Base-by-base conservation (phyloP, 2,888 invertebrate genomes). In the Lasioglossum zephyrum region DNA sequence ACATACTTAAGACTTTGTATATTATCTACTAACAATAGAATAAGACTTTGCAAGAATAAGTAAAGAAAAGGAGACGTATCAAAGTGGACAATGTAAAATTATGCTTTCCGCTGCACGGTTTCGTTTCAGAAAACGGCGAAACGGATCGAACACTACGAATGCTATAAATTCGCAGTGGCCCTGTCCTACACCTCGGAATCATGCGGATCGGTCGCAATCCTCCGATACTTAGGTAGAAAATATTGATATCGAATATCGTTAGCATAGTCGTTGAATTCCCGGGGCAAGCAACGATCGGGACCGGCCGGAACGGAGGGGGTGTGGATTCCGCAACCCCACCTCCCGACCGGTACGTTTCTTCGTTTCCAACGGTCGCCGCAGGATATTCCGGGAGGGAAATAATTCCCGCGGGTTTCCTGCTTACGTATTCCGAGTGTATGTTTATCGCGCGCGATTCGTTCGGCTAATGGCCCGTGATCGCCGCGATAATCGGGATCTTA, bases 401-500 rank as follows among this genome's bases (percentile, higher is more conserved):
- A 86, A 87, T 87, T 78, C 76, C 73, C n/a, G 44, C 31, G 72
- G 47, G 69, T 41, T 49, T 81, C 26, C 73, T 73, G 63, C 76
- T 80, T 82, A 79, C 72, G 76, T 85, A 85, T 82, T 87, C 85
- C 79, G 41, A 49, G 18, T 44, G 80, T 85, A 84, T 82, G 75
- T 79, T 87, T 88, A 87, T 87, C 84, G 86, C 77, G 87, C 77
- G n/a, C 79, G 78, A 85, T 87, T 87, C 86, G 85, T 49, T 74
- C 77, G 79, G 63, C 88, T 88, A 88, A 88, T 88, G 88, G 88
- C 39, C 77, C 82, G 83, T 79, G 88, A 81, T 88, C 79, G 85
- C 74, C 77, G 57, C 88, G 88, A 88, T 87, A 88, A 88, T 85
- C 87, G 82, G 79, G 47, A 85, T 85, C 85, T 85, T 88, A 85